Percentiles rank a stretch among this genome's conserved stretches.
Evolutionary conservation across 1,140 invertebrate species (phyloP).

Genomic region (Batillaria attramentaria): DNA sequence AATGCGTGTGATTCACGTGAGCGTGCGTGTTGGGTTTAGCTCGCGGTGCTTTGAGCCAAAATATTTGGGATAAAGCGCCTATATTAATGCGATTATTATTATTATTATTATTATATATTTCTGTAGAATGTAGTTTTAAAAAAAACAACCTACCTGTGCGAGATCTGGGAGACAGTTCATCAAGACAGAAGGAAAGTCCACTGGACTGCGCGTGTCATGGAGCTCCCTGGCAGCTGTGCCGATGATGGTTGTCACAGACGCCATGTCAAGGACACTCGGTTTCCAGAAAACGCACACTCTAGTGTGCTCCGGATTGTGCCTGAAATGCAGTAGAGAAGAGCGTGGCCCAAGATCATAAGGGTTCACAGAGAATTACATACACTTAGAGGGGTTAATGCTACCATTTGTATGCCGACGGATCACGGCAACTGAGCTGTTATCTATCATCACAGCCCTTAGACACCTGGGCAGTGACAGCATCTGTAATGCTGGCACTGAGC

Average conservation of each 20-base stretch:
- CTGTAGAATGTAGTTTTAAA: not conserved
- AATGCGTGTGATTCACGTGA: too few species aligned
- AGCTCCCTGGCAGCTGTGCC: slow-evolving; percentile 17
- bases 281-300: slow-evolving; percentile 31
- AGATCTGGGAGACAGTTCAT: slow-evolving; percentile 9
- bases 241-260: slow-evolving; percentile 29
- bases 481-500: too few species aligned
- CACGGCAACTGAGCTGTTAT: not conserved
- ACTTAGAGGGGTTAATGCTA: too few species aligned
- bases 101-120: not conserved
- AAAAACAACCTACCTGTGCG: not conserved
- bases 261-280: slow-evolving; percentile 29
- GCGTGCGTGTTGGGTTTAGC: too few species aligned
- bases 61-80: not conserved
- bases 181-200: slow-evolving; percentile 4
- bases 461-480: too few species aligned
- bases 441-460: too few species aligned
- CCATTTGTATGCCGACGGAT: too few species aligned
- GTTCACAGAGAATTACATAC: not conserved
- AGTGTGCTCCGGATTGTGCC: slow-evolving; percentile 23
- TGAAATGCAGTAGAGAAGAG: too few species aligned
- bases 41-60: not conserved
- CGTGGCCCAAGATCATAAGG: not conserved
- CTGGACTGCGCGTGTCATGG: slow-evolving; percentile 29
- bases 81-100: too few species aligned